Base-by-base conservation (phyloP, 2,888 invertebrate genomes). In the Dorcus parallelipipedus region DNA sequence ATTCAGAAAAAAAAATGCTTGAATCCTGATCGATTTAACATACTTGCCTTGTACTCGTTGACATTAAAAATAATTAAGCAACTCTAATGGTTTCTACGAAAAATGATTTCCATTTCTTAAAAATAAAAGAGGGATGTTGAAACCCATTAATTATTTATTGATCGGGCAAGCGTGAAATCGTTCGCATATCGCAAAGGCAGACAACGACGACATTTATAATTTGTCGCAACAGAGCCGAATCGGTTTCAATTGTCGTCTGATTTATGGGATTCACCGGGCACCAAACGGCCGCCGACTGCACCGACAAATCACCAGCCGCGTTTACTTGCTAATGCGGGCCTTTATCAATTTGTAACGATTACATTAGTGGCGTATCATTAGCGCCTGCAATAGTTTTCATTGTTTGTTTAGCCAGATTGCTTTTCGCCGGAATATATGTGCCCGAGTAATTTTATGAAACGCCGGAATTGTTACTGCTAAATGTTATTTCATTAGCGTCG, bases 271-370 rank as follows among this genome's bases (percentile, higher is more conserved):
- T 38, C 33, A 49, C 14, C 9, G 9, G 45, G 45, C 45, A 45
- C 17, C 45, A 10, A 23, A 20, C 45, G 45, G 17, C 20, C 45
- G 23, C 45, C 45, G 23, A 45, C 45, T 45, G 45, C 45, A 45
- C 45, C 45, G 20, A 45, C 45, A 45, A 45, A 45, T 45, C 45
- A 45, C 45, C 14, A 1, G 14, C 14, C 53, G 45, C 43, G 45
- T 42, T 20, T 38, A 26, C 45, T 45, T 33, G 53, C 38, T 14
- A 38, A 39, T 10, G 23, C 56, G n/a, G 64, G 69, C 67, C 72
- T 72, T 73, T 73, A 74, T 74, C 74, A 74, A 73, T 74, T 74
- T 73, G 73, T 73, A 71, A 70, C 73, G 71, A 73, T 74, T 73
- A 73, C 68, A 68, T 71, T 71, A 71, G 68, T 67, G 64, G 65